Conservation (phyloP, 2,797 vertebrate species). For the Acridotheres tristis region DNA sequence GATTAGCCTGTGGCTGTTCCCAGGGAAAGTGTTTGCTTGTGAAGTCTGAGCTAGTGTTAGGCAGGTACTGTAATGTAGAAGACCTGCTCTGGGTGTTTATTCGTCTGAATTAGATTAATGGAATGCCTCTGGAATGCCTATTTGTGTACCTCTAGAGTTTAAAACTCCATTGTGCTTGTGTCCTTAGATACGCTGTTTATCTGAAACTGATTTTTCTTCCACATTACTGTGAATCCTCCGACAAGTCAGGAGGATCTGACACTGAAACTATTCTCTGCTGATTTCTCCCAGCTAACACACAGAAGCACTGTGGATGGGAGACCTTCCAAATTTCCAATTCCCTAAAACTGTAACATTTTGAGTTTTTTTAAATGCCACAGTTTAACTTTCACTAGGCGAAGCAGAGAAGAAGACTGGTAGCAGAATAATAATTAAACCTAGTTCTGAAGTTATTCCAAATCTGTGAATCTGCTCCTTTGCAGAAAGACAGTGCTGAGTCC, state of each 20-base stretch:
- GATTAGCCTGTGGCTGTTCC: slow-evolving; percentile 40
- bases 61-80: background rate
- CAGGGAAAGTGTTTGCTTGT: background rate
- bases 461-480: background rate
- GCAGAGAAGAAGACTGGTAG: background rate
- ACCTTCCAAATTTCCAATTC: background rate
- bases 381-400: background rate
- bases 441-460: background rate
- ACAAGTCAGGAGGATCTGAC: background rate
- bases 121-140: background rate
- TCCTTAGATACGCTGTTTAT: background rate
- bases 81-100: background rate
- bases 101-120: background rate
- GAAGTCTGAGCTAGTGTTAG: background rate
- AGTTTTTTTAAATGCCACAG: background rate
- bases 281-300: background rate
- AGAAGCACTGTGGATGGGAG: background rate
- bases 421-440: background rate
- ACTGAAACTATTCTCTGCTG: background rate
- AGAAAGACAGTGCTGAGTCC: background rate
- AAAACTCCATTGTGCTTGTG: background rate
- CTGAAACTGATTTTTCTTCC: background rate
- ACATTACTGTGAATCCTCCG: background rate
- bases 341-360: background rate
- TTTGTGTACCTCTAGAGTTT: background rate